These are phyloP conservation scores for Tamandua tetradactyla DNA, from an alignment of 2,797 vertebrate genomes.

Conservation along the genomic window DNA sequence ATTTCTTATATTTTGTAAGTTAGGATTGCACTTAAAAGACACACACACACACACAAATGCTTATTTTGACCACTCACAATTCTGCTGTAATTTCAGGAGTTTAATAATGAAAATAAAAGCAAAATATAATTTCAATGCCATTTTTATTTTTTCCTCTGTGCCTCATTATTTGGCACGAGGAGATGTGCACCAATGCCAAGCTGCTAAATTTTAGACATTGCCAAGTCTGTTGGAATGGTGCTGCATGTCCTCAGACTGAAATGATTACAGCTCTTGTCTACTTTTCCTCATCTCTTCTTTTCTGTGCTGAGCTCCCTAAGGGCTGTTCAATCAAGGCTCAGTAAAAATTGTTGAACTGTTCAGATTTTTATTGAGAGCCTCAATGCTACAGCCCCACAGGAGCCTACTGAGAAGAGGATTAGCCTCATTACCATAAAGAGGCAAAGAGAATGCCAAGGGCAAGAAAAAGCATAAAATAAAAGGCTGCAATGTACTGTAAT, in stretches of 20 bases:
- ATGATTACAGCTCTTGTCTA: conserved; percentile 40
- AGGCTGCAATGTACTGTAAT: background rate
- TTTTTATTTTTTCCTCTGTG: conserved; percentile 40
- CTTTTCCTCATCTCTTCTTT: background rate
- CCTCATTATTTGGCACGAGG: conserved; percentile 36
- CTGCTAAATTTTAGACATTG: conserved; percentile 40
- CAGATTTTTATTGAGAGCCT: conserved; percentile 67
- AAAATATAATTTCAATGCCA: background rate
- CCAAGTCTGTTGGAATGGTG: background rate
- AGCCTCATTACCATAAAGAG: conserved; percentile 46
- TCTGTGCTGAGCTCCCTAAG: conserved; percentile 46
- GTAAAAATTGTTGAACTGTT: conserved; percentile 76
- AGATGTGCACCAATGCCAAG: background rate
- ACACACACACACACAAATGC: background rate
- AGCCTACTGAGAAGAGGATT: conserved; percentile 55
- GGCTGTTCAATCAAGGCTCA: conserved; percentile 68
- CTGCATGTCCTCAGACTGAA: background rate
- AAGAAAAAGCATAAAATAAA: conserved; percentile 23
- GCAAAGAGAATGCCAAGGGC: conserved; percentile 59
- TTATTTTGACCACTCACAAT: background rate
- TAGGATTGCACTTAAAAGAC: background rate
- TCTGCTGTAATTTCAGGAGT: background rate
- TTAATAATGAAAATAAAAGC: background rate
- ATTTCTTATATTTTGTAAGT: background rate
- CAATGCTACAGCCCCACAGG: conserved; percentile 41